Evolutionary conservation across 1,140 invertebrate genomes (phyloP).

Genomic region (Drosophila jambulina): DNA sequence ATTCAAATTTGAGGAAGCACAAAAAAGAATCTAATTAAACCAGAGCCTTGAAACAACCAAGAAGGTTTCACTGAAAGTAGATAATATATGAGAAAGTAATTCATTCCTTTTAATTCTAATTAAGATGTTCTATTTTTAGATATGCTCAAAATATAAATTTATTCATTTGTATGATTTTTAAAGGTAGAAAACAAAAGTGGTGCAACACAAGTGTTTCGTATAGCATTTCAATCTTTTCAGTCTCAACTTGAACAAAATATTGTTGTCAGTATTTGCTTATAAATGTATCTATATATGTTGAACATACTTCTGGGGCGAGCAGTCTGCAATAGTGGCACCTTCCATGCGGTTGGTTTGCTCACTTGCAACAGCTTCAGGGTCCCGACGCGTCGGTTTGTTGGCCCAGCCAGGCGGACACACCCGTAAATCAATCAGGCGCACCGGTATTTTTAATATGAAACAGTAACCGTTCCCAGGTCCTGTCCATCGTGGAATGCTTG

Average conservation of each 20-base stretch:
- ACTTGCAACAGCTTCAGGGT: constrained; percentile 42
- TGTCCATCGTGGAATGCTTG: constrained; percentile 10
- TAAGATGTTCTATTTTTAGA: constrained; percentile 1
- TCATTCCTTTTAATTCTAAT: background rate
- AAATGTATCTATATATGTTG: background rate
- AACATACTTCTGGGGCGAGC: background rate
- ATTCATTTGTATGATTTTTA: background rate
- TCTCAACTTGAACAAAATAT: background rate
- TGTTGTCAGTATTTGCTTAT: background rate
- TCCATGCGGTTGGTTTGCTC: constrained; percentile 6
- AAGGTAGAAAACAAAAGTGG: background rate
- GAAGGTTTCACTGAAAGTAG: background rate
- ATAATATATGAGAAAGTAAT: background rate
- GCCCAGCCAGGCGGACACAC: constrained; percentile 41
- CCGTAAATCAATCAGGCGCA: constrained; percentile 76
- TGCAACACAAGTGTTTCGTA: background rate
- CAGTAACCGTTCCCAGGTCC: constrained; percentile 22
- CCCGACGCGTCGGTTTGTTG: constrained; percentile 25
- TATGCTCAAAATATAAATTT: background rate
- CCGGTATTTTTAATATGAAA: constrained; percentile 70
- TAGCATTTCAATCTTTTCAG: background rate
- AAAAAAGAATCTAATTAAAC: constrained; percentile 32
- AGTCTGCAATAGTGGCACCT: constrained; percentile 9
- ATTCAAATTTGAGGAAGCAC: constrained; percentile 39
- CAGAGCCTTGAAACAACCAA: background rate